Conservation (phyloP, 1,140 invertebrate species). For the Aphidius ervi region DNA sequence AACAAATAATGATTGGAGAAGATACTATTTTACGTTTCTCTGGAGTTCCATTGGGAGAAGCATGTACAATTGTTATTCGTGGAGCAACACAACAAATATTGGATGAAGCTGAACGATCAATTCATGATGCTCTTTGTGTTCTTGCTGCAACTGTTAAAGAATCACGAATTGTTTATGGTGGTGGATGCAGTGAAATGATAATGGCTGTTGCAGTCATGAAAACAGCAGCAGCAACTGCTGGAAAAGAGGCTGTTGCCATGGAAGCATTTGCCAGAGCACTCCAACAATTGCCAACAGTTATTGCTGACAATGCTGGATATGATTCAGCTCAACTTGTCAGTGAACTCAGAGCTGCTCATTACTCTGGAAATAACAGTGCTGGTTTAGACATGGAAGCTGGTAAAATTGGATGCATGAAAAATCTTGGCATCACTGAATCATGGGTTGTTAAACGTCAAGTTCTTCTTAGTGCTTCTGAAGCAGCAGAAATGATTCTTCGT, state of each 20-base stretch:
- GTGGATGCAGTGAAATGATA: constrained; percentile 91
- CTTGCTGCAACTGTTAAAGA: constrained; percentile 93
- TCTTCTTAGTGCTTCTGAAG: constrained; percentile 89
- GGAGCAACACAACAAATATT: constrained; percentile 99
- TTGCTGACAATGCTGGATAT: constrained; percentile 98
- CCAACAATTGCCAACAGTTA: constrained; percentile 85
- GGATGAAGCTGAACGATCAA: constrained; percentile 95
- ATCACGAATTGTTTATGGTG: constrained; percentile 86
- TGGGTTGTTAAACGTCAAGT: constrained; percentile 96
- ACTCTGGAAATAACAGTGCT: constrained; percentile 66
- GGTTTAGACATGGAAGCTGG: constrained; percentile 94
- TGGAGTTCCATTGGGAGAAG: constrained; percentile 91
- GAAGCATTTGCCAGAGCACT: constrained; percentile 91
- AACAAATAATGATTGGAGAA: constrained; percentile 98
- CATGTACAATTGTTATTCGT: constrained; percentile 94
- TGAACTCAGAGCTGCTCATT: constrained; percentile 85
- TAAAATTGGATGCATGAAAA: constrained; percentile 79
- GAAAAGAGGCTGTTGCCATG: constrained; percentile 96
- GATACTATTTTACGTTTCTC: constrained; percentile 94
- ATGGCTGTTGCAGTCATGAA: constrained; percentile 90
- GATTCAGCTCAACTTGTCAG: constrained; percentile 94
- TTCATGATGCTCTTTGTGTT: constrained; percentile 98
- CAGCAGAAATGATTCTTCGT: constrained; percentile 97
- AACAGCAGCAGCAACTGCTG: constrained; percentile 83
- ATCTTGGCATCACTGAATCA: constrained; percentile 92